Evolutionary conservation across 2,888 invertebrate species (phyloP).

Genomic region (Drosophila setosimentum): DNA sequence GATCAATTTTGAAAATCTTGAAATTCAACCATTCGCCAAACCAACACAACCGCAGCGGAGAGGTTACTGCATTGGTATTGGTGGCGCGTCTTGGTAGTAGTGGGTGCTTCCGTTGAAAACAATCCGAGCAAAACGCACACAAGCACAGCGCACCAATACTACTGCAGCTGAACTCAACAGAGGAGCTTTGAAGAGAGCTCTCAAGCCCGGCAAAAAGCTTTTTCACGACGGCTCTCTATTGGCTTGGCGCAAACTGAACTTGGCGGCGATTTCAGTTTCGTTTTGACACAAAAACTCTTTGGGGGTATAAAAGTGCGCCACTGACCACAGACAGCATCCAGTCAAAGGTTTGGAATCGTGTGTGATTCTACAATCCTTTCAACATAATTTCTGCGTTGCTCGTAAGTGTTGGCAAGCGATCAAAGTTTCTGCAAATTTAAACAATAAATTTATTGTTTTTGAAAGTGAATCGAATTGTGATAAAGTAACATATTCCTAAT

Average conservation of each 20-base stretch:
- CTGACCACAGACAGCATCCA: constrained; percentile 86
- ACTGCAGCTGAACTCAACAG: neutral
- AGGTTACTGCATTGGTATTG: constrained; percentile 31
- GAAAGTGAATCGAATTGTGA: constrained; percentile 2
- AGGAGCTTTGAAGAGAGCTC: constrained; percentile 42
- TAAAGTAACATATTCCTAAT: constrained; percentile 7
- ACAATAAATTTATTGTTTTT: constrained; percentile 6
- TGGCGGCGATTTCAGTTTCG: constrained; percentile 71
- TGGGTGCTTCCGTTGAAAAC: constrained; percentile 67
- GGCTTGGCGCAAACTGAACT: constrained; percentile 54
- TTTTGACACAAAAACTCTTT: constrained; percentile 81
- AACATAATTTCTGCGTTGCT: constrained; percentile 67
- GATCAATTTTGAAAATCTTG: constrained; percentile 48
- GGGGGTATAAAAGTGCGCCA: constrained; percentile 85
- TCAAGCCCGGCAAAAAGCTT: constrained; percentile 42
- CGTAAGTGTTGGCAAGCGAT: constrained; percentile 71
- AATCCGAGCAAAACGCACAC: constrained; percentile 56
- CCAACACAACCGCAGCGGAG: constrained; percentile 40
- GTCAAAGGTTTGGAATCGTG: constrained; percentile 86
- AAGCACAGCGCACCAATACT: constrained; percentile 45
- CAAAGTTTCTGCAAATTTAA: constrained; percentile 86
- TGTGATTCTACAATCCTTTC: constrained; percentile 85
- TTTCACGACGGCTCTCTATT: constrained; percentile 33
- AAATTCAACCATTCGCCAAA: constrained; percentile 30
- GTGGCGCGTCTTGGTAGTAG: constrained; percentile 51